phyloP scores from a whole-genome alignment of 2,888 invertebrate genomes.

The Drosophila quinaria region DNA sequence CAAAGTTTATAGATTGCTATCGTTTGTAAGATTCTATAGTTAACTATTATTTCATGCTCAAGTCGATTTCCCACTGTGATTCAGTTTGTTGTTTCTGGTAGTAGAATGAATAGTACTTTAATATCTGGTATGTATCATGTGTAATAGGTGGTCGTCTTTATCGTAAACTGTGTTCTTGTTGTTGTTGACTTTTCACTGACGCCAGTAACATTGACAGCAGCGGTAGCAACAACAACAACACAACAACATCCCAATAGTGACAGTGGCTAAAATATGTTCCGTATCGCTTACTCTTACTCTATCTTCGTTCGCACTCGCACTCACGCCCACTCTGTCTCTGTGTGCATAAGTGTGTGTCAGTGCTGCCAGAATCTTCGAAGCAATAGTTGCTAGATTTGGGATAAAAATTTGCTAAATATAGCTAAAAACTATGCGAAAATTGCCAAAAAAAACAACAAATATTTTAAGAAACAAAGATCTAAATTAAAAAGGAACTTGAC shows the following conservation, averaged over 20 bases:
- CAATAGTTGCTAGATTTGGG: too few species aligned
- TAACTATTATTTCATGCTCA: conserved; percentile 6
- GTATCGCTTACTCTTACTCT: conserved; percentile 56
- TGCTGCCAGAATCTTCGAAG: too few species aligned
- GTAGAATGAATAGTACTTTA: conserved; percentile 48
- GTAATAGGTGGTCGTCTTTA: conserved; percentile 56
- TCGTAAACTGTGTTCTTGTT: conserved; percentile 8
- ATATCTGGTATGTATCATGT: conserved; percentile 57
- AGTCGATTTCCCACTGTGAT: conserved; percentile 14
- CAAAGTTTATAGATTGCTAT: neutral
- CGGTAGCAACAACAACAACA: conserved; percentile 33
- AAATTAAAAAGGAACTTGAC: too few species aligned
- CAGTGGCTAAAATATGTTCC: conserved; percentile 76
- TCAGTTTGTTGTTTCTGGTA: conserved; percentile 19
- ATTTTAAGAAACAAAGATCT: too few species aligned
- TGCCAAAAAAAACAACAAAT: too few species aligned
- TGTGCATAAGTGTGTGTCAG: neutral
- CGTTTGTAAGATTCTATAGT: conserved; percentile 1
- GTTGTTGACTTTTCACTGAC: conserved; percentile 24
- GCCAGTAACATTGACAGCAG: conserved; percentile 55
- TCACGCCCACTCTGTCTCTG: conserved; percentile 19
- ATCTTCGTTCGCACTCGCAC: conserved; percentile 27
- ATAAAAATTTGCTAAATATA: too few species aligned
- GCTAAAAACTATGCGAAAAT: too few species aligned
- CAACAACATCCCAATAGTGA: conserved; percentile 26